Evolutionary conservation across 1,140 invertebrate species (phyloP), one percentile per base, ranked within the genome.

Genomic region (Drosophila oshimai): DNA sequence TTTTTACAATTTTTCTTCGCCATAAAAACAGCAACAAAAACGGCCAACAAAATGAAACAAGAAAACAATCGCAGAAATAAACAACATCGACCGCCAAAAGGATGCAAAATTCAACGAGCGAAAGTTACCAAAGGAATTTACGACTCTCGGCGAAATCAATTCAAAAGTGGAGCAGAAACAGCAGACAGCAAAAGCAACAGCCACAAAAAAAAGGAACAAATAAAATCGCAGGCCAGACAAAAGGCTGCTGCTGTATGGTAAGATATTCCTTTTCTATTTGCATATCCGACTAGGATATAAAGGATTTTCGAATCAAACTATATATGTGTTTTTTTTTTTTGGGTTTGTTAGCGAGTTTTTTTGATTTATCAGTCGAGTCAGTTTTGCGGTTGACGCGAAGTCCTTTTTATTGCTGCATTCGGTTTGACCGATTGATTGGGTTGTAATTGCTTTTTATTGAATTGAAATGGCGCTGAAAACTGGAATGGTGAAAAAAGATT

Each of bases 61-160:
- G 51, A 46, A 74, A 72, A 61, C 46, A 68, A 78, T 54, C 45
- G 67, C 17, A 65, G 78, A 47, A 50, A 49, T 44, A 68, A 74
- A 74, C 55, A 78, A 45, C 39, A 41, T 41, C 36, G 60, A 15
- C 33, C 15, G 62, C 18, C 60, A 39, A 39, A 41, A 65, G 62
- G 62, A 65, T 65, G 44, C 62, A 31, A 37, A 31, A 50, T 50
- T 65, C 60, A 65, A 41, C 42, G 42, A 72, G 71, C 74, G 79
- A 84, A 84, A 84, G 79, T 84, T 84, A 31, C 54, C 45, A 86
- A 86, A 86, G 72, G 81, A 86, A 86, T 86, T 87, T 86, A 86
- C 81, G 72, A 76, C 81, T 86, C 80, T 76, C 55, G 75, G 70
- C 70, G 55, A 80, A 86, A 80, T 80, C 81, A 80, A 86, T 86